Evolutionary conservation across 2,888 invertebrate genomes (phyloP), one percentile per base, ranked within the genome.

Genomic region (Drosophila meridiana): DNA sequence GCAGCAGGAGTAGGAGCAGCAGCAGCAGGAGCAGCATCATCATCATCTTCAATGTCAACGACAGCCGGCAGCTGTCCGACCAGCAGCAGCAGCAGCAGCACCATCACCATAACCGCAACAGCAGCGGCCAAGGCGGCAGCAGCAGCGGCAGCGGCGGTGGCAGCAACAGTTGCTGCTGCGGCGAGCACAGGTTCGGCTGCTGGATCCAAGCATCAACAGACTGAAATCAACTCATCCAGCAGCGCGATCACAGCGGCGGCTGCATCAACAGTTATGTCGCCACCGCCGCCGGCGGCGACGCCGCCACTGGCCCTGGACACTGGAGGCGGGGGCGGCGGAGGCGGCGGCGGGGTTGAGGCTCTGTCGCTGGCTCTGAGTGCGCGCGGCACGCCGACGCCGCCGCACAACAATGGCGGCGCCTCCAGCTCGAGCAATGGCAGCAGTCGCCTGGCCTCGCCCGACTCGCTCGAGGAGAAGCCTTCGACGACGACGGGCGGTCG

Each of bases 401-500:
- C 92, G 28, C 92, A 92, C 47, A 93, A 92, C 47, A 93, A 93
- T 76, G 92, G 92, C 20, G 89, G 92, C 43, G 90, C 84, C 40
- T 88, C 91, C 28, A 87, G 83, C 68, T 90, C 90, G 42, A 92
- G 92, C 68, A 93, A 91, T 67, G 90, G 91, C 45, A 93, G 92
- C 74, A 91, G 91, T 83, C 90, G 93, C n/a, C 58, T 58, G 14
- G 92, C 92, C 38, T 93, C 93, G 28, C 93, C 93, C 36, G 93
- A 93, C 57, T 93, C 92, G 2, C 75, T 92, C 52, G 93, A 93
- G 72, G 93, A 93, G 64, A 93, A 91, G 63, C 93, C 92, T 4
- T 92, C 93, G 14, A 92, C 93, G 36, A 92, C 92, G 32, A 89
- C 91, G 52, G 83, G 80, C 6, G n/a, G 55, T 4, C 64, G 83